Conservation (phyloP, 1,140 invertebrate genomes). For the Scaptomyza hsui region DNA sequence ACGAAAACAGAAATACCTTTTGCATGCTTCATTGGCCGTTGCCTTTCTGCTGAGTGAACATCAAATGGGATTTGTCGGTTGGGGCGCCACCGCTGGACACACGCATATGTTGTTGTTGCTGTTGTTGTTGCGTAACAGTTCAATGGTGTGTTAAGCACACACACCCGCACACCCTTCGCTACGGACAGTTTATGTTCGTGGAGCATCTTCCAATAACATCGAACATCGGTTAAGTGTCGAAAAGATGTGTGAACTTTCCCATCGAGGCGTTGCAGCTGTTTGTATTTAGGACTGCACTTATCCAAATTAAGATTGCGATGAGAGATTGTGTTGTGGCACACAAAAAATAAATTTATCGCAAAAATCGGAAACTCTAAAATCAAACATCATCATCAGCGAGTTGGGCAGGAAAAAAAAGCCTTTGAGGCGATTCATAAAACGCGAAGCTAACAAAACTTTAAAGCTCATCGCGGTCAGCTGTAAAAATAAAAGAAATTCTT, state of each 20-base stretch:
- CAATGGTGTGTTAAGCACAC: constrained; percentile 78
- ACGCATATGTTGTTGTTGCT: constrained; percentile 64
- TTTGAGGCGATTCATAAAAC: background rate
- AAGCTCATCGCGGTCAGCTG: background rate
- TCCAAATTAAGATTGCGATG: constrained; percentile 70
- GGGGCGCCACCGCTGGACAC: constrained; percentile 53
- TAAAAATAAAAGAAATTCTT: too few relatives aligned
- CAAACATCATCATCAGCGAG: constrained; percentile 47
- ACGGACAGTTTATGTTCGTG: constrained; percentile 66
- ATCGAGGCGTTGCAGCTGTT: constrained; percentile 34
- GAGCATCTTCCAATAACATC: constrained; percentile 62
- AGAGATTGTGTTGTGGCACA: constrained; percentile 46
- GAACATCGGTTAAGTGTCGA: constrained; percentile 42
- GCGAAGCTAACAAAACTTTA: constrained; percentile 2
- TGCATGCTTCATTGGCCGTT: constrained; percentile 81
- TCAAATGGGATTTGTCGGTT: constrained; percentile 79
- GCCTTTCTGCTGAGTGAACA: constrained; percentile 82
- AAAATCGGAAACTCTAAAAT: constrained; percentile 11
- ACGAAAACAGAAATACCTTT: constrained; percentile 79
- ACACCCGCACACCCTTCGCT: constrained; percentile 17
- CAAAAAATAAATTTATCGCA: background rate
- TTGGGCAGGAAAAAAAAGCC: background rate
- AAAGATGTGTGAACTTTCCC: constrained; percentile 55
- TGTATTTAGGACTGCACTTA: constrained; percentile 58
- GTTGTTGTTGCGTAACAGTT: constrained; percentile 73